Conservation (phyloP, 2,888 invertebrate genomes). For the Incurvaria masculella region DNA sequence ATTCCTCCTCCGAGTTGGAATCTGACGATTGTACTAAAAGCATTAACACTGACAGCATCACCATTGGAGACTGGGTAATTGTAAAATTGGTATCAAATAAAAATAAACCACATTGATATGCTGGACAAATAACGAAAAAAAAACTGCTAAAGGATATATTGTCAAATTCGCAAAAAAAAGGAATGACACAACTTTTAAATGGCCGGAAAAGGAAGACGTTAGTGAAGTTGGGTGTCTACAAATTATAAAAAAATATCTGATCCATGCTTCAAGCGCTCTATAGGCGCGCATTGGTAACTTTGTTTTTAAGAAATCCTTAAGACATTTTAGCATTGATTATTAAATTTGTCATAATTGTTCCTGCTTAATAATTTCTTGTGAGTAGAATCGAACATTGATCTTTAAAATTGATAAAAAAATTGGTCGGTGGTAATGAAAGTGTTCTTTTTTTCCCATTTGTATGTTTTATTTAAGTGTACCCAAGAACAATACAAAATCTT, state of each 20-base stretch:
- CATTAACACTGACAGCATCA: not conserved
- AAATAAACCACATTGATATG: not conserved
- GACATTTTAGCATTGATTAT: not conserved
- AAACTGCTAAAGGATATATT: not conserved
- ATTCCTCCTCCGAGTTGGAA: not conserved
- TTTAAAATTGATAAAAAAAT: too few relatives aligned
- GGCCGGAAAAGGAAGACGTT: not conserved
- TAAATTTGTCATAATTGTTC: not conserved
- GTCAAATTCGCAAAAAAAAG: not conserved
- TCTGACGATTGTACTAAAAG: not conserved
- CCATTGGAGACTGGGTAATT: not conserved
- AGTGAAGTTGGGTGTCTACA: not conserved
- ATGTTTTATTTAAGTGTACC: too few relatives aligned
- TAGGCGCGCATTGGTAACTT: not conserved
- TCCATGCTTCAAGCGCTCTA: not conserved
- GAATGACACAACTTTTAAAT: not conserved
- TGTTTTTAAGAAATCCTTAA: not conserved
- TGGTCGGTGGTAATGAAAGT: too few relatives aligned
- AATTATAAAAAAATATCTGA: not conserved
- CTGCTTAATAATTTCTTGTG: too few relatives aligned
- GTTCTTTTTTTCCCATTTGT: too few relatives aligned
- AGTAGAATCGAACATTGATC: too few relatives aligned
- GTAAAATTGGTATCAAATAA: not conserved
- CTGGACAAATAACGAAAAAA: not conserved
- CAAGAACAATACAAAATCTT: too few relatives aligned